Evolutionary conservation across 92 coral and sea anemone species (phyloP), one percentile per base, ranked within the genome.

Genomic region (Parazoanthus atlanticus): DNA sequence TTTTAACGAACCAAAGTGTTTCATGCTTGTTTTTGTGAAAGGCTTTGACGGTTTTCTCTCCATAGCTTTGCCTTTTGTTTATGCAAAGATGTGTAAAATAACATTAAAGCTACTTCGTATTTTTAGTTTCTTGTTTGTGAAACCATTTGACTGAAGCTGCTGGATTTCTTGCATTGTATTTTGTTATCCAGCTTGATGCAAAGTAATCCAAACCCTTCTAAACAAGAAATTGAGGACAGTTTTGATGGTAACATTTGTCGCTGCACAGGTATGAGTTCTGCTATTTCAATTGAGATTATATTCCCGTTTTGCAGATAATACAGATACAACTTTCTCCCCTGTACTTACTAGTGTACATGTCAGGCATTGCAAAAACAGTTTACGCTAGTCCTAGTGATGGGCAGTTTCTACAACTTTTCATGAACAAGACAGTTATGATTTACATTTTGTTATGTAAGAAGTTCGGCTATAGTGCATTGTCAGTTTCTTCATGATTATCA

Each of bases 171-270:
- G 19, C 30, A 33, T 67, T 12, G 32, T 70, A 34, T 31, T 58
- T 54, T 43, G 26, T 38, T 26, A 74, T 54, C 23, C 78, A 96
- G 98, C 82, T 91, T 96, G 78, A 89, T 94, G 81, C 82, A 93
- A 64, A 90, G 76, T 34, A 96, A 92, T 89, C 61, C 95, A 29
- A 74, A 83, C 17, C 98, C 96, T 32, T 73, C 91, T 70, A 92
- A 94, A 73, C 98, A 96, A 86, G 93, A 94, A 31, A 89, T 96
- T 80, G 98, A 96, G 89, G 95, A 92, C 74, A 89, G 88, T 86
- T 94, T 96, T 93, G 98, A 96, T 93, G 98, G 98, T 17, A 94
- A 96, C 76, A 90, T 96, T 40, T 96, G 98, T 71, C 91, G 98
- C 76, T 96, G 98, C 86, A 96, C 98, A 89, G 98, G 98, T 96